Evolutionary conservation across 64 coral and sea anemone species (phyloP), one percentile per base, ranked within the genome.

Genomic region (Pocillopora verrucosa): DNA sequence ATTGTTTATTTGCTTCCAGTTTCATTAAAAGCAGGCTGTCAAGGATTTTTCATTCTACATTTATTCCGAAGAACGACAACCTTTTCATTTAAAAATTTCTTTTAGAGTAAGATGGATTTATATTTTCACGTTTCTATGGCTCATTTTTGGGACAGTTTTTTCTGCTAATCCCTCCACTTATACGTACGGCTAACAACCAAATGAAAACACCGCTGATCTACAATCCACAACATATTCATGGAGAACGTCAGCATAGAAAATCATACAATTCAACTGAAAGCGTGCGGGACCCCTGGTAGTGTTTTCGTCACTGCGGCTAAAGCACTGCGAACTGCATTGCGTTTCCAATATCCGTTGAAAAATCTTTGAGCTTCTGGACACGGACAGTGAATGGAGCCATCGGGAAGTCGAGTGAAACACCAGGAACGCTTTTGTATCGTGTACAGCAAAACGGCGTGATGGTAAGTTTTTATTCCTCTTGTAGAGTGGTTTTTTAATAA

Each of bases 291-390:
- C 60, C 60, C 10, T 34, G 63, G 60, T 35, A 41, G 17, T 83
- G 80, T 67, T 83, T 83, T 36, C 80, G 80, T 34, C 80, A 83
- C 36, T 83, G 80, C 16, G 80, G 80, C 62, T 10, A 83, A 67
- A 36, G n/a, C 7, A 45, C 22, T 83, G 80, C 65, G 61, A 62
- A 62, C 14, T 83, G 80, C 62, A 30, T 83, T 26, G 59, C 80
- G 19, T 83, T 83, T 67, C 80, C 80, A 83, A 68, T n/a, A n/a
- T n/a, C n/a, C n/a, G n/a, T n/a, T n/a, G n/a, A n/a, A n/a, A n/a
- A n/a, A n/a, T n/a, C n/a, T n/a, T n/a, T n/a, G 80, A 83, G 36
- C 19, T 83, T 10, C 67, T 83, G 36, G 80, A 83, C 59, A 26
- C 51, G 13, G 57, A 79, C n/a, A 22, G 30, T 15, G 22, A 79